Conservation (phyloP, 2,888 invertebrate species). For the Xestia c-nigrum region DNA sequence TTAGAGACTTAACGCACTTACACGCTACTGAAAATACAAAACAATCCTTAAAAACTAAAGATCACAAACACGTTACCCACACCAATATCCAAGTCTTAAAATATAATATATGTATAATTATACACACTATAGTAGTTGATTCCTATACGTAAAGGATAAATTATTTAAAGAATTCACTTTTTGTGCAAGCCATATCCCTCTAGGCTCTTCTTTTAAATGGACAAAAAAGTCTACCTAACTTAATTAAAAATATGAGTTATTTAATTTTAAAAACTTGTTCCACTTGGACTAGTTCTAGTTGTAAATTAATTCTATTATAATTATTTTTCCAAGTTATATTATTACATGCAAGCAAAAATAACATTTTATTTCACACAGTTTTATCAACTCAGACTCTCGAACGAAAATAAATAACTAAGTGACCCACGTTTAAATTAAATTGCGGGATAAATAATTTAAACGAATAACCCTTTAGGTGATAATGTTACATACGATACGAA, state of each 20-base stretch:
- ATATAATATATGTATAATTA: too few relatives aligned
- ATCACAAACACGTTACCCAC: too few relatives aligned
- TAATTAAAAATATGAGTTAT: too few relatives aligned
- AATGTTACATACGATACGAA: slow-evolving; percentile 3
- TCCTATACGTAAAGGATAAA: not conserved
- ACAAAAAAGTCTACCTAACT: not conserved
- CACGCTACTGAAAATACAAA: too few relatives aligned
- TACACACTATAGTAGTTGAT: not conserved
- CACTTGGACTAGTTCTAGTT: too few relatives aligned
- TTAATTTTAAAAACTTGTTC: too few relatives aligned
- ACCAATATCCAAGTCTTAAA: too few relatives aligned
- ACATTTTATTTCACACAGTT: too few relatives aligned
- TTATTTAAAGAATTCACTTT: not conserved
- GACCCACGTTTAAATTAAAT: not conserved
- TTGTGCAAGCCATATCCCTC: not conserved
- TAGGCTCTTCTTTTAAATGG: not conserved
- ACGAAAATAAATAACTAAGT: not conserved
- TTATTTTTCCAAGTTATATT: not conserved
- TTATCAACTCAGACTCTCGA: not conserved
- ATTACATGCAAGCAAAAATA: not conserved
- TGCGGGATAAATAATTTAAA: not conserved
- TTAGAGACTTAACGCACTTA: too few relatives aligned
- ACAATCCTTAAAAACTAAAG: too few relatives aligned
- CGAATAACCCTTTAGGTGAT: not conserved
- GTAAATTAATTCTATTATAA: not conserved